These are phyloP conservation scores for Orchestia grillus DNA, from an alignment of 1,140 invertebrate species.

Conservation along the genomic window DNA sequence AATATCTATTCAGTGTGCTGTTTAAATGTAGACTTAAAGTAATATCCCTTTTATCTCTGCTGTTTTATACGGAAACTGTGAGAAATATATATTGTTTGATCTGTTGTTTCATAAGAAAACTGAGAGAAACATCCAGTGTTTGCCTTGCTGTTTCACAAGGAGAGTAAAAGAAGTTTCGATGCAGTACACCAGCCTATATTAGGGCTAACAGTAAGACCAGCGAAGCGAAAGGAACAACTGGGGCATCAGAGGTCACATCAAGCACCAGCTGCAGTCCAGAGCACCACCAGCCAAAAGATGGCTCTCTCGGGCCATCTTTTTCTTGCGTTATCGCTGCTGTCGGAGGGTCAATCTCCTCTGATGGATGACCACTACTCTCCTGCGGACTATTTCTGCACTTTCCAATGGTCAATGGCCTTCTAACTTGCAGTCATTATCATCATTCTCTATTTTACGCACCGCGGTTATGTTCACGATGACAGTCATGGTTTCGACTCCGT, in stretches of 20 bases:
- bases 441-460: background rate
- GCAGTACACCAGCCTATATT: too few species aligned
- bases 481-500: background rate
- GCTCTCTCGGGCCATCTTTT: background rate
- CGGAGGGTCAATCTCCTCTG: background rate
- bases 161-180: too few species aligned
- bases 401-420: background rate
- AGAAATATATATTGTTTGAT: too few species aligned
- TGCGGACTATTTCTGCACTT: background rate
- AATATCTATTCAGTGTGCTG: too few species aligned
- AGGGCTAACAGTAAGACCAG: too few species aligned
- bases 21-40: too few species aligned
- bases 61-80: too few species aligned
- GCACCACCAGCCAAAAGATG: background rate
- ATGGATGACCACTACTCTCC: background rate
- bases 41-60: too few species aligned
- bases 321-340: constrained; percentile 6
- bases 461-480: background rate
- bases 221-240: too few species aligned
- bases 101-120: too few species aligned
- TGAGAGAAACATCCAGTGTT: too few species aligned
- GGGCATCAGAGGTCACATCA: background rate
- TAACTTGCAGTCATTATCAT: background rate
- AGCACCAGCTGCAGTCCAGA: background rate
- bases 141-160: too few species aligned